Evolutionary conservation across 2,113 vertebrate genomes (phyloP), one percentile per base, ranked within the genome.

Genomic region (Pitta sordida): DNA sequence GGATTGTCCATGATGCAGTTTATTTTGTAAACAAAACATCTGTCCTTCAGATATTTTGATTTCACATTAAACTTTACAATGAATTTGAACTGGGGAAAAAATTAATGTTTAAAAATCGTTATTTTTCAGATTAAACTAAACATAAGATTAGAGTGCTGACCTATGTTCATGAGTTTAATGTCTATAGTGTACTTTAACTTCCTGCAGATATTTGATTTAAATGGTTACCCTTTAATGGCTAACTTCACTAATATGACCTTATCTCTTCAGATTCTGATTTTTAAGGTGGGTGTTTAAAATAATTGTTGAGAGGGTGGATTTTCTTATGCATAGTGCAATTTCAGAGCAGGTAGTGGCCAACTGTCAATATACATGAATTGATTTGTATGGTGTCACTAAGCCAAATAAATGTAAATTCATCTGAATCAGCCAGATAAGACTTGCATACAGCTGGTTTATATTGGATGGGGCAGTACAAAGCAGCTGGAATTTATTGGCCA

Each of bases 11-110:
- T 96, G 91, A 86, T 74, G 75, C 94, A 81, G 86, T 90, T 95
- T 96, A 70, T 97, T 98, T 97, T 95, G 73, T 52, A 97, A 94
- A 90, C 53, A 69, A 95, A 94, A 76, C 59, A 94, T 86, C 44
- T 43, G 49, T 67, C 91, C 92, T 85, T 89, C 65, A 88, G 77
- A 89, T 79, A 92, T 94, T 94, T 88, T 94, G 51, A 83, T 92
- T 96, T 95, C 90, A 86, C 52, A 73, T 62, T 70, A 69, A 91
- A 85, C 20, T 78, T 82, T 93, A 36, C 55, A 67, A 19, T 37
- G 49, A 75, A 79, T 93, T 83, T 90, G 12, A 36, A 46, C 52
- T 63, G 27, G 19, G 11, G n/a, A 81, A 82, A 80, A 88, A 89
- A 94, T 48, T 43, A 69, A 58, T 15, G 9, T 88, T 95, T 85